Evolutionary conservation across 1,140 invertebrate genomes (phyloP).

Genomic region (Drosophila tropicalis): DNA sequence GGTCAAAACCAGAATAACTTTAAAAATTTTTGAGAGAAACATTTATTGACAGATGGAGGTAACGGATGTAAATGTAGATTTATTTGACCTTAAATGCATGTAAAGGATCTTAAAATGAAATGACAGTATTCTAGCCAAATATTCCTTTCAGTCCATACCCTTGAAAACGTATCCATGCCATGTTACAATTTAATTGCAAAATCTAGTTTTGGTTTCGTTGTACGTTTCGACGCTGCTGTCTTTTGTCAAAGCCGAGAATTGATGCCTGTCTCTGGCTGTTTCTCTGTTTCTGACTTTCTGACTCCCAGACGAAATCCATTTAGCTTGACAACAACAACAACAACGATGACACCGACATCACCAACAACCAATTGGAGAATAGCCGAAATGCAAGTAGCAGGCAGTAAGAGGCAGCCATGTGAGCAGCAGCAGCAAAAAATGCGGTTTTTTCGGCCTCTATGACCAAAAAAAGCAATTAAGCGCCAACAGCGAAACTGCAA

Average conservation of each 20-base stretch:
- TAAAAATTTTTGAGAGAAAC: no score
- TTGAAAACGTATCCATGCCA: slow-evolving; percentile 5
- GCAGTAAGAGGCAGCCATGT: no score
- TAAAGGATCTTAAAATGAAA: no score
- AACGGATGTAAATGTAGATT: no score
- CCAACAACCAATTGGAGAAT: not conserved
- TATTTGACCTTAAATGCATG: no score
- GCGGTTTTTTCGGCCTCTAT: slow-evolving; percentile 4
- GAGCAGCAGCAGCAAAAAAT: not conserved
- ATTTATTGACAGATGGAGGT: no score
- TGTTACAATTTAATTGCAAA: slow-evolving; percentile 71
- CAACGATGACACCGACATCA: not conserved
- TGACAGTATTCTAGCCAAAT: no score
- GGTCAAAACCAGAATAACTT: no score
- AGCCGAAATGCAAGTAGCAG: slow-evolving; percentile 13
- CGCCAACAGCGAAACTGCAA: slow-evolving; percentile 15
- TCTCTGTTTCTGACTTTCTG: not conserved
- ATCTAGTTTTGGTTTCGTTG: slow-evolving; percentile 56
- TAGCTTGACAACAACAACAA: slow-evolving; percentile 49
- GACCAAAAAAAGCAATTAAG: slow-evolving; percentile 45
- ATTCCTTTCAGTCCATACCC: no score
- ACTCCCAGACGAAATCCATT: slow-evolving; percentile 49
- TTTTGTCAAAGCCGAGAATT: slow-evolving; percentile 44
- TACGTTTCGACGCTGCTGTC: slow-evolving; percentile 27
- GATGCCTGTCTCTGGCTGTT: slow-evolving; percentile 29